Base-by-base conservation (phyloP, 2,888 invertebrate genomes). In the Xanthorhoe spadicearia region DNA sequence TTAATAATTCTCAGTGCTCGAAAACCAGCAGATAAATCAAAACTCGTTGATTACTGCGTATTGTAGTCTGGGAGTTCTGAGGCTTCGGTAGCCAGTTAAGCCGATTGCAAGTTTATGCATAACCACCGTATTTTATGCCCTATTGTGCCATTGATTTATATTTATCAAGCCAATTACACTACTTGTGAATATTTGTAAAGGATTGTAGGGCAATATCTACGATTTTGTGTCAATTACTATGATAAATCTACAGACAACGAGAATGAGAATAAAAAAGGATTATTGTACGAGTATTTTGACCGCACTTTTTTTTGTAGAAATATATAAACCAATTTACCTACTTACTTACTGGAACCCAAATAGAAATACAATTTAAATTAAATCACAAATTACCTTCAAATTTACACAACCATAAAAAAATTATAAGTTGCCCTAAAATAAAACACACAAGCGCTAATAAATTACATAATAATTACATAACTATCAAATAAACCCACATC, bases 101-200 rank as follows among this genome's bases (percentile, higher is more conserved):
- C 81, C 73, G 75, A 79, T 76, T 75, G 75, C 75, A 64, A 77
- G 76, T 74, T 75, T 77, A 77, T 76, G 75, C 75, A 64, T 68
- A 74, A 74, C 72, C 64, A 66, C 55, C 74, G 76, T 86, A 86
- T 84, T 82, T 85, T 85, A 86, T 82, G 81, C 80, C 79, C 78
- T 77, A 80, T 77, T 75, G 81, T 82, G 80, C 76, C 75, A 75
- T 83, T 89, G 89, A 91, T 91, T 91, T 91, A 90, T 88, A 76
- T 69, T 71, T 78, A 79, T 79, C 80, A 77, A 77, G 77, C 83
- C 85, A 85, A 88, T 89, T 88, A 89, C 83, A 81, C 80, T 83
- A 80, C 83, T 84, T 86, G 84, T 85, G 78, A 79, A 79, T 81
- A 63, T 72, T 69, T 73, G 61, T 62, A 73, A 70, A 65, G 66